Evolutionary conservation across 2,113 vertebrate genomes (phyloP).

Genomic region (Spilogale gracilis): DNA sequence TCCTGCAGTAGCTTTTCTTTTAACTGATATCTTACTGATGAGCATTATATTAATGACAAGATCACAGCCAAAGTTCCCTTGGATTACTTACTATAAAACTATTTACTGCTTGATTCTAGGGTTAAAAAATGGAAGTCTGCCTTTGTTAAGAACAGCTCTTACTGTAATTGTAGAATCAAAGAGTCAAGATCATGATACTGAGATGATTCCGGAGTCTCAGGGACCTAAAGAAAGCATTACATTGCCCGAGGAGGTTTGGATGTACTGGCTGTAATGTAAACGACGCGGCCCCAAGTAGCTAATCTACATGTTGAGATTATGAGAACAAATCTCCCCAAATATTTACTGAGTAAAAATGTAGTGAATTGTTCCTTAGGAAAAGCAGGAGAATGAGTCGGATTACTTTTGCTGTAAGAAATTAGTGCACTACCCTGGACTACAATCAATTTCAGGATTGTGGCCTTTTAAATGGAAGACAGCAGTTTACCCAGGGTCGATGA

Average conservation of each 20-base stretch:
- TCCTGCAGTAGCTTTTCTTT: slow-evolving; percentile 30
- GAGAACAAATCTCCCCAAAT: slow-evolving; percentile 54
- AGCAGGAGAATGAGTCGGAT: neutral
- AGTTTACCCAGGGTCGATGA: slow-evolving; percentile 23
- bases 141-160: slow-evolving; percentile 49
- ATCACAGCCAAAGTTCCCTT: slow-evolving; percentile 49
- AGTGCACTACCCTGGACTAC: neutral
- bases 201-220: neutral
- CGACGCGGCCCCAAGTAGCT: neutral
- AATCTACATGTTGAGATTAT: slow-evolving; percentile 8
- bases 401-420: slow-evolving; percentile 63
- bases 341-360: slow-evolving; percentile 61
- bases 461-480: slow-evolving; percentile 44
- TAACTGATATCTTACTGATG: slow-evolving; percentile 42
- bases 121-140: slow-evolving; percentile 52
- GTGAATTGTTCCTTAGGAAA: slow-evolving; percentile 6
- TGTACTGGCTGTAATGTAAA: neutral
- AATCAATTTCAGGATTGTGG: slow-evolving; percentile 34
- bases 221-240: neutral
- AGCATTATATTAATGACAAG: slow-evolving; percentile 71
- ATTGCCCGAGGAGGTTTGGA: neutral
- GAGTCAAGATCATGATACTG: slow-evolving; percentile 40
- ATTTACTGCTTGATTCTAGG: slow-evolving; percentile 46
- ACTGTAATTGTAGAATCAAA: slow-evolving; percentile 45
- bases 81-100: neutral